These are phyloP conservation scores for Coelogynopora nodosa DNA, from an alignment of 2,888 invertebrate species.

Conservation along the genomic window DNA sequence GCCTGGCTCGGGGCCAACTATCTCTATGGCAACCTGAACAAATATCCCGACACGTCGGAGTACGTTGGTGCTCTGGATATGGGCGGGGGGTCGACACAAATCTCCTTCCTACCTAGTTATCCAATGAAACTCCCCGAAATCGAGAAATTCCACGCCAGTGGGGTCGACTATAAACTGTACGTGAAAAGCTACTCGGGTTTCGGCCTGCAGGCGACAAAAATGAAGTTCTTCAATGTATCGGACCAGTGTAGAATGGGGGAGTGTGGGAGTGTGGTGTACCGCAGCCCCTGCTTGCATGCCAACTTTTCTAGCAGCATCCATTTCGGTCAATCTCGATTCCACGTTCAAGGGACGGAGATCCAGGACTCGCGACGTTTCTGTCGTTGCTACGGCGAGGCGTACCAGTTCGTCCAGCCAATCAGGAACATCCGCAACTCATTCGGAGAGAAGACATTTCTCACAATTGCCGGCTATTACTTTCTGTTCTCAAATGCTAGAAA, in stretches of 20 bases:
- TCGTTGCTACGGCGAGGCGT: background rate
- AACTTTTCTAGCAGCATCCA: background rate
- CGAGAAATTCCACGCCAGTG: background rate
- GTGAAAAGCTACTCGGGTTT: background rate
- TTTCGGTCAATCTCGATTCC: background rate
- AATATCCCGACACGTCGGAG: background rate
- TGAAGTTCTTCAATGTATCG: constrained; percentile 26
- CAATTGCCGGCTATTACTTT: constrained; percentile 35
- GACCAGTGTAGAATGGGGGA: background rate
- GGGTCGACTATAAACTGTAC: constrained; percentile 1
- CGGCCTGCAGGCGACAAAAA: constrained; percentile 21
- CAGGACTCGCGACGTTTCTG: background rate
- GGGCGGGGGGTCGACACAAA: constrained; percentile 39
- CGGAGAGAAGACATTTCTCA: constrained; percentile 7
- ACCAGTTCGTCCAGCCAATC: background rate
- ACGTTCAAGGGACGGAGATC: background rate
- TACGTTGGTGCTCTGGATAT: constrained; percentile 34
- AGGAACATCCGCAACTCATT: background rate
- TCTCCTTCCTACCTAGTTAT: background rate
- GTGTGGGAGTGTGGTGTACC: background rate
- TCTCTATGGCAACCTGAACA: background rate
- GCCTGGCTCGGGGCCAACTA: constrained; percentile 37
- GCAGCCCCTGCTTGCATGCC: background rate
- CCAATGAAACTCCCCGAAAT: background rate
- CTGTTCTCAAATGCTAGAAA: background rate